Percentiles rank a stretch among this genome's conserved stretches.
phyloP scores from a whole-genome alignment of 2,888 invertebrate species.

The Unio pictorum region DNA sequence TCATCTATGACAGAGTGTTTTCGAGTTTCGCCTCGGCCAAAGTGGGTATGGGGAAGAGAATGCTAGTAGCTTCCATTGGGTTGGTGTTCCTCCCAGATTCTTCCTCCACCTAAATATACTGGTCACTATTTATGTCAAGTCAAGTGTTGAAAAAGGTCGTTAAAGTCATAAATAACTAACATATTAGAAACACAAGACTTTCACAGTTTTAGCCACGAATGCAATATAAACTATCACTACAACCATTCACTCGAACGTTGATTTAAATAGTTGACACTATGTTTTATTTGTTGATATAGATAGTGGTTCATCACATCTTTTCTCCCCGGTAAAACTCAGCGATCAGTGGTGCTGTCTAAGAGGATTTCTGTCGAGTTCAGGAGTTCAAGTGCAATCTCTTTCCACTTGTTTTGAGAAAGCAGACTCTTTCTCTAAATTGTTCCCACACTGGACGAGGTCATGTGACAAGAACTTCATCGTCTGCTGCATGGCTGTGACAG shows the following conservation, averaged over 20 bases:
- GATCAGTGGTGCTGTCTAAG: constrained; percentile 21
- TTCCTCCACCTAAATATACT: too few species aligned
- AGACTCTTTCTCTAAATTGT: constrained; percentile 8
- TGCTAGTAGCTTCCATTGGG: too few species aligned
- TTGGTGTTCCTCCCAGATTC: too few species aligned
- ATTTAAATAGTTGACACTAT: constrained; percentile 1
- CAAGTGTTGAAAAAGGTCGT: too few species aligned
- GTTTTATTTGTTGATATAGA: constrained; percentile 4
- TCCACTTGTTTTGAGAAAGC: constrained; percentile 25
- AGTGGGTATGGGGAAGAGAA: too few species aligned
- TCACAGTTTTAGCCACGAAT: too few species aligned
- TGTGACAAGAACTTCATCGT: constrained; percentile 29
- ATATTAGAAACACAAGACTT: too few species aligned
- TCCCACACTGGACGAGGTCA: constrained; percentile 12
- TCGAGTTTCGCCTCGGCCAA: too few species aligned
- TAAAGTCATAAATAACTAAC: too few species aligned
- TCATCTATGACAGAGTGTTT: too few species aligned
- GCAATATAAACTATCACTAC: neutral
- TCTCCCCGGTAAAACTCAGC: constrained; percentile 1
- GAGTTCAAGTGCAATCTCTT: constrained; percentile 8
- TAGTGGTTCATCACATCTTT: too few species aligned
- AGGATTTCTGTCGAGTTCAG: constrained; percentile 20
- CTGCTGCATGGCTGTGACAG: constrained; percentile 28
- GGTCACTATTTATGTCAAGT: too few species aligned
- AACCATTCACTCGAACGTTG: constrained; percentile 3